Conservation (phyloP, 2,888 invertebrate species). For the Philereme transversata region DNA sequence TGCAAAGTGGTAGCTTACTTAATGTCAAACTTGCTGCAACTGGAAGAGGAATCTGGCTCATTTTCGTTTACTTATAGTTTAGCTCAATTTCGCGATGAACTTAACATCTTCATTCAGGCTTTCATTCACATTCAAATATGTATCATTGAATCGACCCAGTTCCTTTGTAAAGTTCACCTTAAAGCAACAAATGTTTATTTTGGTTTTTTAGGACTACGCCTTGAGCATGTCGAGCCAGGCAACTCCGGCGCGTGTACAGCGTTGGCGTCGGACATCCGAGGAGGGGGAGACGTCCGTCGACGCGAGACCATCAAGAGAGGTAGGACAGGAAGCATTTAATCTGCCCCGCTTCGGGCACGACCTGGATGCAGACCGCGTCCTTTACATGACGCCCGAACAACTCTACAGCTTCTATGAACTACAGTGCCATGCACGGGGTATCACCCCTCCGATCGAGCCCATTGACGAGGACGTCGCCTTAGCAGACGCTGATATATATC, state of each 20-base stretch:
- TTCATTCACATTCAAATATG: too few species aligned
- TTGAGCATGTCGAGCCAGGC: slow-evolving; percentile 88
- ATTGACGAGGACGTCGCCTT: slow-evolving; percentile 3
- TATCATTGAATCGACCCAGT: too few species aligned
- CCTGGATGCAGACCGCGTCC: neutral
- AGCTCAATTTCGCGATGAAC: too few species aligned
- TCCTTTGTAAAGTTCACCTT: too few species aligned
- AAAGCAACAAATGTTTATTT: neutral
- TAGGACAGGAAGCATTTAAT: neutral
- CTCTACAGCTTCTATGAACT: slow-evolving; percentile 8
- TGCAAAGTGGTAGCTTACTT: too few species aligned
- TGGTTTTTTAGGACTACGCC: slow-evolving; percentile 88
- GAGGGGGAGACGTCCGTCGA: neutral
- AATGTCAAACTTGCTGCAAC: too few species aligned
- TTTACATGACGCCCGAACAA: slow-evolving; percentile 6
- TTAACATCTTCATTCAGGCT: too few species aligned
- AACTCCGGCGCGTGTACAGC: slow-evolving; percentile 1
- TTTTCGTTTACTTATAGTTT: too few species aligned
- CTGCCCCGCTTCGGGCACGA: slow-evolving; percentile 2
- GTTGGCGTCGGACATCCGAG: neutral
- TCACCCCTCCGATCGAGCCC: neutral
- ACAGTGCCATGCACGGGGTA: slow-evolving; percentile 5
- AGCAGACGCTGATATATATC: neutral
- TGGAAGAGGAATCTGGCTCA: too few species aligned
- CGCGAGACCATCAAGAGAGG: neutral